A percentile compares a stretch with the other conserved stretches of the same genome.
These are phyloP conservation scores for Spisula subtruncata DNA, from an alignment of 2,888 invertebrate species.

Conservation along the genomic window DNA sequence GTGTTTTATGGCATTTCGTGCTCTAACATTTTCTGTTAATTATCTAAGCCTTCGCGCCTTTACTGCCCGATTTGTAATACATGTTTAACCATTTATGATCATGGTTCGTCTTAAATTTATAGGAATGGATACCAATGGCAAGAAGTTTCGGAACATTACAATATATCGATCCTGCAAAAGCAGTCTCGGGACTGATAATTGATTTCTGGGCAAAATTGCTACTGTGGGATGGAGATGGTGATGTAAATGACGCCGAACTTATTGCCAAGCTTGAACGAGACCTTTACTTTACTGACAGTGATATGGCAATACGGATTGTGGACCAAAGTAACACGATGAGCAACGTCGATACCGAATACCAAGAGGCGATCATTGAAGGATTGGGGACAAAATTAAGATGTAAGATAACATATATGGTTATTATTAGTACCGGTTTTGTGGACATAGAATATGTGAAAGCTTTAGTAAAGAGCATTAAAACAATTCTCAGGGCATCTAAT, in stretches of 20 bases:
- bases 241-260: neutral
- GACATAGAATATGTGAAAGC: neutral
- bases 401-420: neutral
- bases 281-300: neutral
- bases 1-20: too few species aligned
- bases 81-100: too few species aligned
- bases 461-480: neutral
- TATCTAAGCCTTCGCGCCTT: too few species aligned
- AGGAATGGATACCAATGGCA: neutral
- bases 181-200: neutral
- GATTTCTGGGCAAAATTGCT: slow-evolving; percentile 9
- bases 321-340: neutral
- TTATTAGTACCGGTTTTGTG: neutral
- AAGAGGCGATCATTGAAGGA: neutral
- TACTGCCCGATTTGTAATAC: too few species aligned
- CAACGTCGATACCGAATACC: neutral
- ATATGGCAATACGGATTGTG: neutral
- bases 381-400: neutral
- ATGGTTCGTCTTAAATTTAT: neutral
- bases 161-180: neutral
- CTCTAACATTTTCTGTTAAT: too few species aligned
- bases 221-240: neutral
- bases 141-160: neutral
- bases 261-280: neutral
- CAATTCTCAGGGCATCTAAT: neutral